A percentile compares a stretch with the other conserved stretches of the same genome.
Conservation (phyloP, 2,797 vertebrate species). For the Poecilia picta region DNA sequence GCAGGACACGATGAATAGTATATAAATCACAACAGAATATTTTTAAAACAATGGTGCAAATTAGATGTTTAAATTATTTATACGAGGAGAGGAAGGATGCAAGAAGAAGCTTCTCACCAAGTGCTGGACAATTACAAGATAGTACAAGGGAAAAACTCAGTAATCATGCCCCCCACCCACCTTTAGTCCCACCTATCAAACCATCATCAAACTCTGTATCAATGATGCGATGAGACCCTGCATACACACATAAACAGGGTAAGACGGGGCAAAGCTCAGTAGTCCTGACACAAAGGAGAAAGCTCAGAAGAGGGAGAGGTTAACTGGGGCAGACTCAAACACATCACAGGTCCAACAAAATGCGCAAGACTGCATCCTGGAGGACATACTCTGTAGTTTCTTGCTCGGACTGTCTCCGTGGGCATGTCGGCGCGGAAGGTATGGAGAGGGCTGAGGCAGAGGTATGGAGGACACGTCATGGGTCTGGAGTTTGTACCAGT, state of each 20-base stretch:
- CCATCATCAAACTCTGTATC: constrained; percentile 99
- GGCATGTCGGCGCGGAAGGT: constrained; percentile 91
- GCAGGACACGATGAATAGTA: background rate
- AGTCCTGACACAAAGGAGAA: constrained; percentile 44
- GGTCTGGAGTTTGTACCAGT: constrained; percentile 96
- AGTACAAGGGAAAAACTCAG: constrained; percentile 65
- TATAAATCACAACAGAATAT: background rate
- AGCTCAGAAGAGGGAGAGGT: constrained; percentile 44
- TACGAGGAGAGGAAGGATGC: constrained; percentile 25
- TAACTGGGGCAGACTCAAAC: constrained; percentile 28
- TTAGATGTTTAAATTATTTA: constrained; percentile 25
- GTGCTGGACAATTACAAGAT: constrained; percentile 73
- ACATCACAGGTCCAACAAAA: background rate
- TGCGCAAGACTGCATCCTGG: constrained; percentile 10
- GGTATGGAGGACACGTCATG: constrained; percentile 95
- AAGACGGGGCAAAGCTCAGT: constrained; percentile 59
- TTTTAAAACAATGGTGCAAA: constrained; percentile 21
- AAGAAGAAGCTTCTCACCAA: constrained; percentile 66
- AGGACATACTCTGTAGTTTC: constrained; percentile 95
- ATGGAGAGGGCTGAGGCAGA: constrained; percentile 94
- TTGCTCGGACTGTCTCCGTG: constrained; percentile 94
- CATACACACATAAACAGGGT: constrained; percentile 46
- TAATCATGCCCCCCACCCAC: constrained; percentile 90
- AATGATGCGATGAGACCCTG: constrained; percentile 99
- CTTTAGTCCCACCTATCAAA: constrained; percentile 95